Conservation (phyloP, 2,113 vertebrate genomes). For the Circaetus cinerascens region DNA sequence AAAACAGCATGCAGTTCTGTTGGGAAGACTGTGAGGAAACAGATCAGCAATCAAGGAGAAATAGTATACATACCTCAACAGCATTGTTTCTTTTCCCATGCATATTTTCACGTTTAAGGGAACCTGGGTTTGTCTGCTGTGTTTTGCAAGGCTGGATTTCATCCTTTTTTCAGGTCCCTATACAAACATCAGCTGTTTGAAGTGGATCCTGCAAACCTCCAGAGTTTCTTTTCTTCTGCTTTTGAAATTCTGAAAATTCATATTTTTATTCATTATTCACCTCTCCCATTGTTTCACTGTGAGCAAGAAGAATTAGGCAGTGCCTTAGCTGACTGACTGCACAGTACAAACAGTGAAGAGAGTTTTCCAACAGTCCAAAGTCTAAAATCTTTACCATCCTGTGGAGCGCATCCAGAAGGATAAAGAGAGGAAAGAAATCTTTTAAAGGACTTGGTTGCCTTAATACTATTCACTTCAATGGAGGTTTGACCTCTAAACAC, state of each 20-base stretch:
- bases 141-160: neutral
- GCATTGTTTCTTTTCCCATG: neutral
- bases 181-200: neutral
- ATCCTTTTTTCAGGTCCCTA: neutral
- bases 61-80: neutral
- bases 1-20: neutral
- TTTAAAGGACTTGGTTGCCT: neutral
- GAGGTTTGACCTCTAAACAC: neutral
- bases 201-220: neutral
- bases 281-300: neutral
- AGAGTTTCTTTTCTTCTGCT: neutral
- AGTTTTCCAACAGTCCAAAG: neutral
- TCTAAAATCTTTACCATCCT: neutral
- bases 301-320: neutral
- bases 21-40: neutral
- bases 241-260: neutral
- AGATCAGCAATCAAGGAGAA: neutral
- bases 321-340: neutral
- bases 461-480: neutral
- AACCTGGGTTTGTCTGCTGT: neutral
- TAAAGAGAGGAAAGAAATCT: neutral
- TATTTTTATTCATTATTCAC: conserved; percentile 11
- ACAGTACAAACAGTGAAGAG: neutral
- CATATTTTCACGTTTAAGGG: neutral
- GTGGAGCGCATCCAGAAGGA: conserved; percentile 5